Evolutionary conservation across 2,797 vertebrate genomes (phyloP).

Genomic region (Austrolebias charrua): DNA sequence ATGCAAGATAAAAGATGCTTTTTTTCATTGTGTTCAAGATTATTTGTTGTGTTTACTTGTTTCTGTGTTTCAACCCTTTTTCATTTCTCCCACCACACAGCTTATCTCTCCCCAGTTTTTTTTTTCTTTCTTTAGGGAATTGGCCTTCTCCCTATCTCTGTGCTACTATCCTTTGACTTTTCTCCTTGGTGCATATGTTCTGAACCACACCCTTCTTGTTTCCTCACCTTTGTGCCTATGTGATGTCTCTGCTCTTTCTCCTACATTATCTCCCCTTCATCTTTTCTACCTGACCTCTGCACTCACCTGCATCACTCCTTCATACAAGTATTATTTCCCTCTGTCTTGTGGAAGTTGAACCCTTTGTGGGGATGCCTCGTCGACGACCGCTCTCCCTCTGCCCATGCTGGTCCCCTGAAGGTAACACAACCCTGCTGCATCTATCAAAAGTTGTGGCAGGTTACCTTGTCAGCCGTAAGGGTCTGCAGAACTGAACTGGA

Average conservation of each 20-base stretch:
- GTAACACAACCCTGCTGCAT: slow-evolving; percentile 88
- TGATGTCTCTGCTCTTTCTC: slow-evolving; percentile 67
- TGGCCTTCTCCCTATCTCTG: slow-evolving; percentile 60
- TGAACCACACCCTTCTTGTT: slow-evolving; percentile 43
- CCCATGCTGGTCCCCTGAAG: slow-evolving; percentile 98
- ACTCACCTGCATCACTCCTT: slow-evolving; percentile 69
- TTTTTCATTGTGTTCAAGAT: slow-evolving; percentile 29
- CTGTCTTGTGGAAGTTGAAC: slow-evolving; percentile 93
- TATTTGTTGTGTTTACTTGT: slow-evolving; percentile 34
- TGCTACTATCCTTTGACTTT: slow-evolving; percentile 65
- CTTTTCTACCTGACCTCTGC: slow-evolving; percentile 65
- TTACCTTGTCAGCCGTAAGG: slow-evolving; percentile 71
- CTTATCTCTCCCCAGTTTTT: slow-evolving; percentile 55
- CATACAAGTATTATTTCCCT: slow-evolving; percentile 53
- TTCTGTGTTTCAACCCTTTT: slow-evolving; percentile 45
- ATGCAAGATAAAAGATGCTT: slow-evolving; percentile 41
- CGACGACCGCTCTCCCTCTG: slow-evolving; percentile 99
- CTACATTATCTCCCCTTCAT: slow-evolving; percentile 69
- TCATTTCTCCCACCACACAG: slow-evolving; percentile 43
- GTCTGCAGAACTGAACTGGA: slow-evolving; percentile 58
- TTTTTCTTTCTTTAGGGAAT: slow-evolving; percentile 62
- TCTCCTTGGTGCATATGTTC: slow-evolving; percentile 60
- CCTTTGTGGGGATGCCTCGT: slow-evolving; percentile 93
- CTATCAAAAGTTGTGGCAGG: slow-evolving; percentile 69
- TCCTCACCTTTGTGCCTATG: slow-evolving; percentile 41